Base-by-base conservation (phyloP, 2,113 vertebrate genomes). In the Nerophis lumbriciformis region DNA sequence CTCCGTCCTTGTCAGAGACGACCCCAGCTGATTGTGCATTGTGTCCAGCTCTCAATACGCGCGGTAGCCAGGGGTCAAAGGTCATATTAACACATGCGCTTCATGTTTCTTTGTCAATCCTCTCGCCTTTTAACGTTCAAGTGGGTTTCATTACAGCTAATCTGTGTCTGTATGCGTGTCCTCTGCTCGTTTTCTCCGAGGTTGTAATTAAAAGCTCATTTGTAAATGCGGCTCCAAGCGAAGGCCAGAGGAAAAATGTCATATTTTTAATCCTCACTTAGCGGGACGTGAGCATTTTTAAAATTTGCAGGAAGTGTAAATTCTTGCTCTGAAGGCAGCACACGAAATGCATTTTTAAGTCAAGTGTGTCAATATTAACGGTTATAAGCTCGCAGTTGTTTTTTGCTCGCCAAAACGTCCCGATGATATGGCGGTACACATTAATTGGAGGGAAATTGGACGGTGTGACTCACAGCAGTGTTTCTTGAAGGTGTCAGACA, bases 391-490 rank as follows among this genome's bases (percentile, higher is more conserved):
- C 69, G 66, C 56, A 60, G 59, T 58, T 13, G 37, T 13, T 19
- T 85, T 83, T 83, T 77, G 65, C 56, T 74, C 65, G 28, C 75
- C 59, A 70, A 74, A 61, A 71, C n/a, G 77, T 82, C 78, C 67
- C 79, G 59, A 79, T 80, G 81, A 77, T 81, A 81, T 76, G 81
- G 78, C 82, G 80, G 75, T 80, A 71, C 68, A 80, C 76, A 83
- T 86, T 88, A 87, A 87, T 88, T 87, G 85, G 75, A 82, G 71
- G 77, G 84, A 84, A 87, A 88, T 88, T 86, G 83, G 83, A 85
- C 83, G 78, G 77, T 80, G 59, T 80, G 79, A 79, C 75, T 85
- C 84, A 79, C 79, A 80, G 80, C 78, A 66, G 75, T 81, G 82
- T 87, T 83, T 85, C 82, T 81, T 72, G 78, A 83, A 78, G 80